Conservation (phyloP, 2,113 vertebrate genomes). For the Anoplopoma fimbria region DNA sequence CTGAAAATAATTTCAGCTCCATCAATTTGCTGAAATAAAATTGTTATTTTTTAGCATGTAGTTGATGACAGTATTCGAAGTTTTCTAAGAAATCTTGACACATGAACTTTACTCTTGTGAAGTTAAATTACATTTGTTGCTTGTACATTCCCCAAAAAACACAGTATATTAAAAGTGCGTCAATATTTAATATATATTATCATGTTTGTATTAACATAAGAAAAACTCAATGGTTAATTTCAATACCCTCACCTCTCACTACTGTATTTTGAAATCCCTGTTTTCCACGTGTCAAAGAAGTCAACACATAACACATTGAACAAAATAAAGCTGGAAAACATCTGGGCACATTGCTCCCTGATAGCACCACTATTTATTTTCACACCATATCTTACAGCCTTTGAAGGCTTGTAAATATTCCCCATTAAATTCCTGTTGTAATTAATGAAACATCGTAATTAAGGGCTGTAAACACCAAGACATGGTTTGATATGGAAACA, state of each 20-base stretch:
- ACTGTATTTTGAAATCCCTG: background rate
- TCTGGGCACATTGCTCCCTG: slow-evolving; percentile 27
- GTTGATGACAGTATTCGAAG: background rate
- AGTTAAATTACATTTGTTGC: background rate
- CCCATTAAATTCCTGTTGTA: slow-evolving; percentile 65
- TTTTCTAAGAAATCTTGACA: background rate
- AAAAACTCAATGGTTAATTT: background rate
- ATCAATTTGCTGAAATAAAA: slow-evolving; percentile 24
- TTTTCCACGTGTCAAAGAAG: slow-evolving; percentile 10
- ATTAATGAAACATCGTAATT: slow-evolving; percentile 72
- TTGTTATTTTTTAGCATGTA: slow-evolving; percentile 17
- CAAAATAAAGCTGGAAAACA: slow-evolving; percentile 40
- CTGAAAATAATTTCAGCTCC: background rate
- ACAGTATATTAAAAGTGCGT: background rate
- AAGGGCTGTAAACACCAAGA: slow-evolving; percentile 66
- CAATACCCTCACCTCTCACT: background rate
- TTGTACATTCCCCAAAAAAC: background rate
- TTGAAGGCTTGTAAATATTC: slow-evolving; percentile 72
- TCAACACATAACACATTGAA: slow-evolving; percentile 37
- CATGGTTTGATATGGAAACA: slow-evolving; percentile 75
- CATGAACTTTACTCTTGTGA: background rate
- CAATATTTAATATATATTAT: background rate
- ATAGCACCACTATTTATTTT: slow-evolving; percentile 53
- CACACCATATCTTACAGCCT: slow-evolving; percentile 46
- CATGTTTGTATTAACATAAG: background rate